Evolutionary conservation across 1,140 invertebrate species (phyloP).

Genomic region (Conus ventricosus): DNA sequence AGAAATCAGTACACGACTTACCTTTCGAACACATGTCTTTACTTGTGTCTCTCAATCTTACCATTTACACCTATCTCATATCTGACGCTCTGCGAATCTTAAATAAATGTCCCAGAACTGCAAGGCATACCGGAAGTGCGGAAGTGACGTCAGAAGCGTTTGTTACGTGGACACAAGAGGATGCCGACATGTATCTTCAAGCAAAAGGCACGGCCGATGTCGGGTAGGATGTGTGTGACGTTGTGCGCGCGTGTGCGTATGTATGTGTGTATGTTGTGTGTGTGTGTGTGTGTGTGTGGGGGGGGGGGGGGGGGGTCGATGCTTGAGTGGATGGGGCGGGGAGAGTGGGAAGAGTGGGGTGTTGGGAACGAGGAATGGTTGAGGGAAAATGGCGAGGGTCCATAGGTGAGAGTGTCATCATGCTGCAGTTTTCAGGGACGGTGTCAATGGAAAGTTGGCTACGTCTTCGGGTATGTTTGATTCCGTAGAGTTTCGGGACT

Average conservation of each 20-base stretch:
- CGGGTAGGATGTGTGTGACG: conserved; percentile 20
- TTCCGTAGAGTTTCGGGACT: too few species aligned
- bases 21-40: too few species aligned
- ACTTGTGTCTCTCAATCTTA: too few species aligned
- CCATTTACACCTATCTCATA: too few species aligned
- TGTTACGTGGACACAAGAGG: conserved; percentile 4
- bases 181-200: conserved; percentile 20
- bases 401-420: too few species aligned
- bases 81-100: too few species aligned
- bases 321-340: background rate
- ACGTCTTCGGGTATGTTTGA: too few species aligned
- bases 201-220: background rate
- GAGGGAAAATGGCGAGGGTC: too few species aligned
- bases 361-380: background rate
- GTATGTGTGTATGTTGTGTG: conserved; percentile 1
- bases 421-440: too few species aligned
- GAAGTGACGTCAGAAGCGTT: background rate
- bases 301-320: background rate
- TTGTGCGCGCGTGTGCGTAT: background rate
- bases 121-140: background rate
- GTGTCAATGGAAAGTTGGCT: too few species aligned
- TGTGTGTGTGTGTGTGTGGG: background rate
- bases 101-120: background rate
- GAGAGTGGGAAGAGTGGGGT: background rate
- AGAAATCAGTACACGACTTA: too few species aligned